These are phyloP conservation scores for Beris chalybata DNA, from an alignment of 2,888 invertebrate species.

Conservation along the genomic window DNA sequence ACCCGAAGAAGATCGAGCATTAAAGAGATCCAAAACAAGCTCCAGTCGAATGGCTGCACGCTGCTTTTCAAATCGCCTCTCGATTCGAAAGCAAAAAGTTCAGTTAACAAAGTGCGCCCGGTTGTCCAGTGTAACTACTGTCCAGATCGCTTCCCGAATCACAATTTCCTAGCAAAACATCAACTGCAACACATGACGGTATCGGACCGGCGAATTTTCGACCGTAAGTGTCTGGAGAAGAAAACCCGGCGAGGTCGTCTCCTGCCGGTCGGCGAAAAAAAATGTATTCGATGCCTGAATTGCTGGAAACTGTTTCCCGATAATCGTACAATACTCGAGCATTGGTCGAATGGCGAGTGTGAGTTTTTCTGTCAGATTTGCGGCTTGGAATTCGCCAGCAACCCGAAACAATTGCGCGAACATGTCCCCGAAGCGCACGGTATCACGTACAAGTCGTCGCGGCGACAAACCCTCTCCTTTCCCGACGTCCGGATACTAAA, in stretches of 20 bases:
- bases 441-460: constrained; percentile 43
- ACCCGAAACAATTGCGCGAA: constrained; percentile 45
- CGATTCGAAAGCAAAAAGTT: not conserved
- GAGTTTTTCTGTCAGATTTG: constrained; percentile 49
- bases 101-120: not conserved
- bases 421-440: constrained; percentile 46
- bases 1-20: constrained; percentile 7
- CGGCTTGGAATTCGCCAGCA: constrained; percentile 45
- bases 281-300: constrained; percentile 48
- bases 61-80: not conserved
- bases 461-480: constrained; percentile 16
- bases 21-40: constrained; percentile 30
- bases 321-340: constrained; percentile 46
- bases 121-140: constrained; percentile 38
- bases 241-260: constrained; percentile 44
- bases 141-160: constrained; percentile 31
- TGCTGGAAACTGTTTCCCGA: constrained; percentile 47
- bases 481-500: constrained; percentile 28
- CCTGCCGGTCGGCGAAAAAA: constrained; percentile 43
- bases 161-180: constrained; percentile 45
- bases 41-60: constrained; percentile 30
- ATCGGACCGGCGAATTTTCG: constrained; percentile 42
- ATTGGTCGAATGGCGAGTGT: constrained; percentile 47
- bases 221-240: constrained; percentile 43
- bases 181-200: constrained; percentile 46